These are phyloP conservation scores for Scolanthus callimorphus DNA, from an alignment of 92 coral and sea anemone genomes.

Conservation along the genomic window DNA sequence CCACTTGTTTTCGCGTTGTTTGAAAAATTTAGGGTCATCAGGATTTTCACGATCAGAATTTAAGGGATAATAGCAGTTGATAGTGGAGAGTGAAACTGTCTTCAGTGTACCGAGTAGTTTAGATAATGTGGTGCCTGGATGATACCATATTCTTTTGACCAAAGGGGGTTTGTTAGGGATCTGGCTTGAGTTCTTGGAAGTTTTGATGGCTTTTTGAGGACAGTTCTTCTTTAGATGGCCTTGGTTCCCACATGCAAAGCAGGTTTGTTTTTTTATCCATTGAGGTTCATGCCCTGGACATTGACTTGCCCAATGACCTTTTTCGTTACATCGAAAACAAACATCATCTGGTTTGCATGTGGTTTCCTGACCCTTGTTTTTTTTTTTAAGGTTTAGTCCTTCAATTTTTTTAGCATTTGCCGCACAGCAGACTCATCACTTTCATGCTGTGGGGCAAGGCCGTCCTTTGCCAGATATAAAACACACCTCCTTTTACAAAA, in stretches of 20 bases:
- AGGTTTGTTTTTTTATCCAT: slow-evolving; percentile 32
- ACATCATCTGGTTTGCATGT: no score
- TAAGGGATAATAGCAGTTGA: no score
- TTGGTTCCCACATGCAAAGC: slow-evolving; percentile 35
- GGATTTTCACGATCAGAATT: no score
- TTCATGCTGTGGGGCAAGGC: no score
- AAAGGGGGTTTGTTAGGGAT: slow-evolving; percentile 1
- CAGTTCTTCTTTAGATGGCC: no score
- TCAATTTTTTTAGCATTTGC: slow-evolving; percentile 29
- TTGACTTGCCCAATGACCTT: slow-evolving; percentile 50
- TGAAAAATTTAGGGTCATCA: slow-evolving; percentile 27
- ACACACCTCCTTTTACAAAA: no score
- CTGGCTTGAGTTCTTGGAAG: not conserved
- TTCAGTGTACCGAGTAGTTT: no score
- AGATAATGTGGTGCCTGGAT: no score
- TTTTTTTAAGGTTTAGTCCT: not conserved
- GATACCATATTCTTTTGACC: slow-evolving; percentile 1
- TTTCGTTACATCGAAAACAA: slow-evolving; percentile 25
- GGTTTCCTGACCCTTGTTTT: not conserved
- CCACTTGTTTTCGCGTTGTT: slow-evolving; percentile 3
- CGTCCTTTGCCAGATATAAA: no score
- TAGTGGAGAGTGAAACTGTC: no score
- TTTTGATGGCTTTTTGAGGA: no score
- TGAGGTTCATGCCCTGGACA: slow-evolving; percentile 48
- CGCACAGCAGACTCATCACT: no score